phyloP scores from a whole-genome alignment of 2,797 vertebrate genomes.

The Sandelia bainsii region DNA sequence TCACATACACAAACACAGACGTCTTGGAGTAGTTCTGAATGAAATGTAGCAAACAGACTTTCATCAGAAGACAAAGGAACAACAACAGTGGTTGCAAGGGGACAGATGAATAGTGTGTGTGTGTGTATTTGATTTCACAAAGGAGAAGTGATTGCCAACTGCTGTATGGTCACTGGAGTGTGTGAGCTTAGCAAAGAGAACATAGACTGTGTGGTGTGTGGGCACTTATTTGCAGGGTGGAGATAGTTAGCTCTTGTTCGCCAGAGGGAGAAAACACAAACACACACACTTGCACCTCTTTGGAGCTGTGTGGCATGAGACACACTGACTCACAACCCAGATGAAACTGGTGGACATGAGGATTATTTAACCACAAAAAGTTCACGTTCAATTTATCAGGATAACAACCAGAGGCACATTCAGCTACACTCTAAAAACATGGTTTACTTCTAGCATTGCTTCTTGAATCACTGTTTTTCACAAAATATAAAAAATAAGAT shows the following conservation, averaged over 20 bases:
- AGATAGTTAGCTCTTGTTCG: conserved; percentile 46
- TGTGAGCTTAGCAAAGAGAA: conserved; percentile 34
- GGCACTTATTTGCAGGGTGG: conserved; percentile 36
- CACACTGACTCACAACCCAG: background rate
- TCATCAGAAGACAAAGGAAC: conserved; percentile 39
- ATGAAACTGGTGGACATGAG: background rate
- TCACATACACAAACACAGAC: background rate
- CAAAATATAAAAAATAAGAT: too few relatives aligned
- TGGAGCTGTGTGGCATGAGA: conserved; percentile 16
- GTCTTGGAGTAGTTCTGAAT: conserved; percentile 7
- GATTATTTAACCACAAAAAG: conserved; percentile 12
- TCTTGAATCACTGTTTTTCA: too few relatives aligned
- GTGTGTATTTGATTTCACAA: conserved; percentile 3
- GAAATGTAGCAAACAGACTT: conserved; percentile 25
- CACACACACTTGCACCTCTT: conserved; percentile 20
- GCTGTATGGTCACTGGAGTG: conserved; percentile 36
- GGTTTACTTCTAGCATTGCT: too few relatives aligned
- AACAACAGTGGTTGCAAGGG: conserved; percentile 33
- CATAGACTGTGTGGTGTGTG: conserved; percentile 25
- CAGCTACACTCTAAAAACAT: background rate
- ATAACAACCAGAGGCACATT: background rate
- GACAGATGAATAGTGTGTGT: background rate
- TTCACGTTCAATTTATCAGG: conserved; percentile 10
- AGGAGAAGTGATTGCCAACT: conserved; percentile 14
- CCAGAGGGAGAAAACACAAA: conserved; percentile 40